phyloP scores from a whole-genome alignment of 2,797 vertebrate genomes.

The Gadopsis bispinosus region DNA sequence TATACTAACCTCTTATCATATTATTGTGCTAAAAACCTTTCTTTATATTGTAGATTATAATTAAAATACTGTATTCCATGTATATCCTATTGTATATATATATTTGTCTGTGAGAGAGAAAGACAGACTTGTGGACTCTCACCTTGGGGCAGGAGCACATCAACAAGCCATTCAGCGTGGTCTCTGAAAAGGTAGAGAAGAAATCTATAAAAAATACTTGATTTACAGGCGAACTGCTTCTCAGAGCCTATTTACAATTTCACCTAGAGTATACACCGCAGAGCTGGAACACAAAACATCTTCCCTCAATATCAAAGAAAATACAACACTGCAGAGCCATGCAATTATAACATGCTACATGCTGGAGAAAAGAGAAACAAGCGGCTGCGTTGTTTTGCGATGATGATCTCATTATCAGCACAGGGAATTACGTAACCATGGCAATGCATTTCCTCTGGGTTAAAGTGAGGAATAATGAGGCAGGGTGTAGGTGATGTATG shows the following conservation, averaged over 20 bases:
- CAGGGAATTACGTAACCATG: slow-evolving; percentile 78
- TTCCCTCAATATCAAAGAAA: slow-evolving; percentile 16
- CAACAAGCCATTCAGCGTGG: slow-evolving; percentile 97
- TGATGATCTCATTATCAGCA: slow-evolving; percentile 76
- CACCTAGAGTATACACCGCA: not conserved
- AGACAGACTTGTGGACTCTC: slow-evolving; percentile 71
- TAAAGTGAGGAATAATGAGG: slow-evolving; percentile 66
- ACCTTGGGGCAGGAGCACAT: slow-evolving; percentile 99
- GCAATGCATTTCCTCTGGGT: slow-evolving; percentile 70
- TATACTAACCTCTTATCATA: not conserved
- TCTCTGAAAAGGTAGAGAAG: slow-evolving; percentile 86
- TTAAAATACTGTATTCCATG: not conserved
- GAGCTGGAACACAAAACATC: slow-evolving; percentile 9
- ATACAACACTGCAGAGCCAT: slow-evolving; percentile 26
- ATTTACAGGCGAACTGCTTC: slow-evolving; percentile 23
- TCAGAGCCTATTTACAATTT: not conserved
- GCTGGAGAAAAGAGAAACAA: slow-evolving; percentile 58
- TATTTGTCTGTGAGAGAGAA: slow-evolving; percentile 15
- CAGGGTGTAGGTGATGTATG: slow-evolving; percentile 56
- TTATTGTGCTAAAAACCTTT: not conserved
- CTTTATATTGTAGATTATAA: not conserved
- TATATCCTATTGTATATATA: not conserved
- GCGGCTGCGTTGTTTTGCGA: slow-evolving; percentile 62
- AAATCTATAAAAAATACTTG: slow-evolving; percentile 49
- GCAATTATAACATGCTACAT: slow-evolving; percentile 35